Evolutionary conservation across 2,888 invertebrate species (phyloP), one percentile per base, ranked within the genome.

Genomic region (Cataglyphis cursor): DNA sequence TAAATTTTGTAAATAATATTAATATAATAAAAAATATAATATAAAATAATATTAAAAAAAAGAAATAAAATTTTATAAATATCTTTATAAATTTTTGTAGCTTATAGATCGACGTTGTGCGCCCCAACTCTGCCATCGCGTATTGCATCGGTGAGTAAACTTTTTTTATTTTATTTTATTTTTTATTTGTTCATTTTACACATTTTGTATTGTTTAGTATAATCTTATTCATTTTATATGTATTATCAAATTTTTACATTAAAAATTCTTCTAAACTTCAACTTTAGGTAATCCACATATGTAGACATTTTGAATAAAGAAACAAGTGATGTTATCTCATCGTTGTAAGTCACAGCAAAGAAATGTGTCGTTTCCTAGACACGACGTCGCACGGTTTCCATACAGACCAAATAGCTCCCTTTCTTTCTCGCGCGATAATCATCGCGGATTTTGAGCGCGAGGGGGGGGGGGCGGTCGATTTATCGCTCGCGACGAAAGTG

Each of bases 401-500:
- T 70, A 70, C 59, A 70, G 21, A 70, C 35, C 18, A 44, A 44
- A 59, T 31, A 28, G 31, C 15, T 10, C 31, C 70, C 10, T 24
- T 31, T 35, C 28, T 54, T 44, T 59, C 21, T 35, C 78, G 59
- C 21, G 35, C 44, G 78, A 70, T 80, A 70, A 31, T 5, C 59
- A 80, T 80, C 78, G 35, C 59, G n/a, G 35, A 80, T 78, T 78
- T 78, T 78, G 57, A 21, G 59, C 31, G 51, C 12, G 28, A 9
- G 24, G 38, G 38, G 24, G 24, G 1, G 24, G 12, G 51, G 72
- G 28, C 18, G 61, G 54, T 12, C 78, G 73, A 87, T 87, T 87
- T 85, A 87, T 87, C 72, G 86, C 70, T 68, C 15, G 61, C 75
- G 74, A 82, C 76, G 81, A 88, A 88, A 87, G 81, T 78, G 88